Base-by-base conservation (phyloP, 2,797 vertebrate genomes). In the Spatula clypeata region DNA sequence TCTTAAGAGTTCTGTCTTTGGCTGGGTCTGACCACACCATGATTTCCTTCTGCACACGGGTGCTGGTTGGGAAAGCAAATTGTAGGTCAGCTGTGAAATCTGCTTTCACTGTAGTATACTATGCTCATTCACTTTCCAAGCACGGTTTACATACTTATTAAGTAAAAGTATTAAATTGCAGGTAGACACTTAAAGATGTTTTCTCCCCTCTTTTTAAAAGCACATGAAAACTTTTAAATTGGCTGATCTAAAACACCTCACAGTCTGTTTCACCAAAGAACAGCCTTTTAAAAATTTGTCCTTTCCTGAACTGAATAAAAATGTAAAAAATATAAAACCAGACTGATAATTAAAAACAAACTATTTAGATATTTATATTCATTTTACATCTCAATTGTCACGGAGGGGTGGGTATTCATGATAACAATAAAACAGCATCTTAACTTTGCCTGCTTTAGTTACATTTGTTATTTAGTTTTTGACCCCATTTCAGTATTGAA, bases 401-500 rank as follows among this genome's bases (percentile, higher is more conserved):
- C 29, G 67, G 69, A 71, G 79, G 53, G 62, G 13, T 81, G 49
- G 64, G 13, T n/a, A 94, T 96, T 96, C 2, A 13, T 65, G 60
- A 26, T 83, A 88, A 86, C 18, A 62, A 40, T 73, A 76, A 90
- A 86, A 54, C 5, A 13, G 1, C 45, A 77, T 36, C 17, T 79
- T 81, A 76, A 44, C 31, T 89, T 93, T 31, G 19, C 65, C 58
- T 75, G 55, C 12, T 73, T 69, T 60, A 69, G 36, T 87, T 83
- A 67, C 32, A 69, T 34, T 0, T 13, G 57, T 67, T 91, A 65
- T 87, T 94, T 82, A 62, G 64, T 49, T 44, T 77, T 67, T 64
- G 79, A 91, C 76, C 44, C 79, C 79, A 72, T 89, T 93, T 55
- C 80, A 72, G 14, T 70, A 62, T 53, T 38, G 57, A 86, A 87